Conservation (phyloP, 2,888 invertebrate species). For the Fragum fragum region DNA sequence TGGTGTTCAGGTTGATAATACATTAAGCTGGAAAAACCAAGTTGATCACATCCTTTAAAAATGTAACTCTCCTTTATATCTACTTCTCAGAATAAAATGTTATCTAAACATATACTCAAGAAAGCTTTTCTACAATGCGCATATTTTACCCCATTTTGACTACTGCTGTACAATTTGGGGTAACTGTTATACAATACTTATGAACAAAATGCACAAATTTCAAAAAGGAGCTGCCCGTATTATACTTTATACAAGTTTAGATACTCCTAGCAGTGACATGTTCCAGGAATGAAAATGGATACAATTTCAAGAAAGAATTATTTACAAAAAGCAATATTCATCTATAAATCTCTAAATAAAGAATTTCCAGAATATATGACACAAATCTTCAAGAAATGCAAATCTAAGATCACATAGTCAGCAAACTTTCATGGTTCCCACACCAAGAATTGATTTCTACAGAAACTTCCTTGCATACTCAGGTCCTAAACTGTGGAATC, state of each 20-base stretch:
- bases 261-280: conserved; percentile 4
- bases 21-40: conserved; percentile 10
- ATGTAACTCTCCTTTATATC: conserved; percentile 21
- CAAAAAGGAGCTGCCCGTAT: conserved; percentile 15
- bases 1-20: conserved; percentile 13
- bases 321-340: conserved; percentile 21
- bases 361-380: conserved; percentile 21
- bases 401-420: too few species aligned
- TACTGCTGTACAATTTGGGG: too few species aligned
- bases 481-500: too few species aligned
- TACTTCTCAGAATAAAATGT: conserved; percentile 23
- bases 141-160: conserved; percentile 14
- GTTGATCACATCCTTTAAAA: neutral
- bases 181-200: conserved; percentile 7
- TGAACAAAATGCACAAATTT: neutral
- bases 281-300: conserved; percentile 16
- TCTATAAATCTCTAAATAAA: conserved; percentile 29
- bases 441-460: too few species aligned
- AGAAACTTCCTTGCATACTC: too few species aligned
- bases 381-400: too few species aligned
- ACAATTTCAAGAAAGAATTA: conserved; percentile 24
- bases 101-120: neutral
- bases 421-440: neutral
- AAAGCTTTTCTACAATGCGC: conserved; percentile 16
- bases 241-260: conserved; percentile 10